These are phyloP conservation scores for Ciconia nigra DNA, from an alignment of 2,797 vertebrate species.

Conservation along the genomic window DNA sequence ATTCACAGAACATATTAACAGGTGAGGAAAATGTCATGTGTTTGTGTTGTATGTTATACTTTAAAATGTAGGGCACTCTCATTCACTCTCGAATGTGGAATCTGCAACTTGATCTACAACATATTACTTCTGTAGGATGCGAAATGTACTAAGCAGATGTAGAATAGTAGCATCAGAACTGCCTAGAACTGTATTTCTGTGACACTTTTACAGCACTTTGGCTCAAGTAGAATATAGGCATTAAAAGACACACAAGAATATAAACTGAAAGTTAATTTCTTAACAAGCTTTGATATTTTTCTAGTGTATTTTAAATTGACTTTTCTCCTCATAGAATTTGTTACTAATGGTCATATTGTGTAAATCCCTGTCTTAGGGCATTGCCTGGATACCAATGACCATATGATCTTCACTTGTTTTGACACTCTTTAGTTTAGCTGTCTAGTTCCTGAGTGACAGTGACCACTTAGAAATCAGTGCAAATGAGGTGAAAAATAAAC, in stretches of 20 bases:
- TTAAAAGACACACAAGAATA: background rate
- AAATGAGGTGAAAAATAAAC: slow-evolving; percentile 53
- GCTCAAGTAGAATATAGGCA: background rate
- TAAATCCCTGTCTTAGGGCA: background rate
- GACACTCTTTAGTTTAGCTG: slow-evolving; percentile 9
- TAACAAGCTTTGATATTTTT: background rate
- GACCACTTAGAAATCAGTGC: background rate
- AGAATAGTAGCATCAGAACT: background rate
- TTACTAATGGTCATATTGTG: background rate
- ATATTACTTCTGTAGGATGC: background rate
- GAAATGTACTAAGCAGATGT: background rate
- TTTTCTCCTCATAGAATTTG: background rate
- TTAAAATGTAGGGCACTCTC: background rate
- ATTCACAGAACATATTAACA: background rate
- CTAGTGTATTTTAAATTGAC: background rate
- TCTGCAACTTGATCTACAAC: background rate
- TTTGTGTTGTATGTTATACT: background rate
- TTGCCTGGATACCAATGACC: background rate
- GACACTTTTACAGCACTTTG: background rate
- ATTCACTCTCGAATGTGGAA: background rate
- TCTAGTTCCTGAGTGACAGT: slow-evolving; percentile 25
- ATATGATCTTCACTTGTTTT: slow-evolving; percentile 28
- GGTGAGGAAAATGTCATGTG: background rate
- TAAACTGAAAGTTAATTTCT: background rate
- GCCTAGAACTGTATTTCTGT: background rate